These are phyloP conservation scores for Peromyscus maniculatus DNA, from an alignment of 2,113 vertebrate genomes.

Conservation along the genomic window DNA sequence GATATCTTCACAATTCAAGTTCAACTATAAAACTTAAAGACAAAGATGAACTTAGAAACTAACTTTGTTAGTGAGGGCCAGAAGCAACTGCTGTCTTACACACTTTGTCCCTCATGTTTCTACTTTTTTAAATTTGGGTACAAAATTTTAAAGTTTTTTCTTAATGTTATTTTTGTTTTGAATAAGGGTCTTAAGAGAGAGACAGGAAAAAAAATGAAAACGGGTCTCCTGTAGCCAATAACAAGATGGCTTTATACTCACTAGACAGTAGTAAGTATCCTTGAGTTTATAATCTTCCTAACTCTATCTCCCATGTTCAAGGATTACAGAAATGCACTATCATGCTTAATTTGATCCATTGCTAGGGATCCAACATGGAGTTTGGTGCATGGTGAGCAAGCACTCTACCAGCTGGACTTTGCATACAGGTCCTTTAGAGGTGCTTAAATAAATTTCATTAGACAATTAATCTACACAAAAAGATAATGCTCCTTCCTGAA, in stretches of 20 bases:
- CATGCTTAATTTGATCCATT: not conserved
- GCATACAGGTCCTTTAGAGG: not conserved
- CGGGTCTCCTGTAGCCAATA: not conserved
- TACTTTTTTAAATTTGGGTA: not conserved
- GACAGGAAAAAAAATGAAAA: not conserved
- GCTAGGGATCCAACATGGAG: not conserved
- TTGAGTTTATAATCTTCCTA: no score
- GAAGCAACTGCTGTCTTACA: not conserved
- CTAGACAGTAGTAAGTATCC: not conserved
- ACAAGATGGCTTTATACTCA: not conserved
- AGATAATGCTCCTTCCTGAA: not conserved
- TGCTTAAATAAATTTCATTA: not conserved
- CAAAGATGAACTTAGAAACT: not conserved
- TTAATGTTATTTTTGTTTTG: not conserved
- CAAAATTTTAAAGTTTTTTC: not conserved
- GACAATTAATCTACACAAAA: not conserved
- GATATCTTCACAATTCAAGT: slow-evolving; percentile 39
- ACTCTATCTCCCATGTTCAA: not conserved
- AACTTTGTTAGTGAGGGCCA: not conserved
- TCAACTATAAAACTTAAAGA: slow-evolving; percentile 15
- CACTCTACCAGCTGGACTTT: not conserved
- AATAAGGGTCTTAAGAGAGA: not conserved
- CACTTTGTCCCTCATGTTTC: not conserved
- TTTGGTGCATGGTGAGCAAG: not conserved
- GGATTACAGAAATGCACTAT: not conserved